These are phyloP conservation scores for Apotomis turbidana DNA, from an alignment of 2,888 invertebrate species.

Conservation along the genomic window DNA sequence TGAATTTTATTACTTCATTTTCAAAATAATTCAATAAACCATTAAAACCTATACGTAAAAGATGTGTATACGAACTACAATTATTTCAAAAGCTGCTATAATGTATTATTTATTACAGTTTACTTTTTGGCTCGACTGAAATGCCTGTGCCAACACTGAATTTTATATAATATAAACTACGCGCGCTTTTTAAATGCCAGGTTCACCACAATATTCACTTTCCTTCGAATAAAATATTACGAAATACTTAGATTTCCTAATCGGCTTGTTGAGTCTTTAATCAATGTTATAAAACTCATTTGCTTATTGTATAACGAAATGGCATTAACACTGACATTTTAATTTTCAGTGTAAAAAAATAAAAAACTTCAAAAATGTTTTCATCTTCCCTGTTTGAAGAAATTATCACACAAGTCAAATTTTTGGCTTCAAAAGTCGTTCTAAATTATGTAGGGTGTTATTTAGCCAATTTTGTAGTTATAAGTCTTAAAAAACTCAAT, in stretches of 20 bases:
- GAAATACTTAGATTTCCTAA: too few relatives aligned
- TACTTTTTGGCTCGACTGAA: too few relatives aligned
- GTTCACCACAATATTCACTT: too few relatives aligned
- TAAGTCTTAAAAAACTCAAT: slow-evolving; percentile 79
- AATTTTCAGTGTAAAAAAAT: slow-evolving; percentile 51
- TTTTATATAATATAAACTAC: background rate
- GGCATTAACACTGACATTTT: slow-evolving; percentile 1
- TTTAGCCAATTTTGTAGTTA: slow-evolving; percentile 71
- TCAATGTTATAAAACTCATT: too few relatives aligned
- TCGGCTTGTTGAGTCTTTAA: too few relatives aligned
- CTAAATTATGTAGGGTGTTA: slow-evolving; percentile 83
- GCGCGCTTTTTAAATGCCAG: background rate
- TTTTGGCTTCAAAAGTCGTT: slow-evolving; percentile 77
- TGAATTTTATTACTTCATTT: background rate
- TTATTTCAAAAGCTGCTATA: too few relatives aligned
- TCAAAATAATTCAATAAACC: too few relatives aligned
- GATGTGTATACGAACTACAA: too few relatives aligned
- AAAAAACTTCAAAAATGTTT: slow-evolving; percentile 77
- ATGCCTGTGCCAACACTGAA: background rate
- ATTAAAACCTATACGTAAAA: too few relatives aligned
- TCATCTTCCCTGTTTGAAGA: slow-evolving; percentile 81
- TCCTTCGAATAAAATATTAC: too few relatives aligned
- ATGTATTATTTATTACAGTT: too few relatives aligned
- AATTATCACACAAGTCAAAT: slow-evolving; percentile 75
- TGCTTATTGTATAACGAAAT: background rate